These are phyloP conservation scores for Oreortyx pictus DNA, from an alignment of 2,797 vertebrate genomes.

Conservation along the genomic window DNA sequence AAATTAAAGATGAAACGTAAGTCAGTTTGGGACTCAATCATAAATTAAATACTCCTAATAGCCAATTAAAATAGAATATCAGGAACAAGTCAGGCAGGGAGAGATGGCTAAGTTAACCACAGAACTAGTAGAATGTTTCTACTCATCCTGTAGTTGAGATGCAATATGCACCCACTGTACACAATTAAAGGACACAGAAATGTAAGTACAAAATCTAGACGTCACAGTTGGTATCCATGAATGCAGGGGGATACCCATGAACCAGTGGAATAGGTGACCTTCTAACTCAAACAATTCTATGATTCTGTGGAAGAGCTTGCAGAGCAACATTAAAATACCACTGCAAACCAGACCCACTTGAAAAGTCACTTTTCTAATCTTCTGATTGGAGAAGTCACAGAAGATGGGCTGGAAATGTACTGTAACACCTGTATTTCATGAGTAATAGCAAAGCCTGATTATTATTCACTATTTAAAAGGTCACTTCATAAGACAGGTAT, in stretches of 20 bases:
- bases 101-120: not conserved
- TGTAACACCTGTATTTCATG: not conserved
- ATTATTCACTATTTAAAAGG: not conserved
- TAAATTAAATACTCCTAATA: conserved; percentile 24
- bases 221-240: not conserved
- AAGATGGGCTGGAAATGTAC: not conserved
- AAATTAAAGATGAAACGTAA: conserved; percentile 27
- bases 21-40: conserved; percentile 4
- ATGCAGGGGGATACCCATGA: not conserved
- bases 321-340: not conserved
- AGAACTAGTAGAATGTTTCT: not conserved
- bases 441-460: not conserved
- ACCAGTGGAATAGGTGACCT: not conserved
- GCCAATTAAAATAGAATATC: conserved; percentile 37
- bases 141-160: not conserved
- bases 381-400: not conserved
- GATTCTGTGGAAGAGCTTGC: not conserved
- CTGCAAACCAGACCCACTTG: not conserved
- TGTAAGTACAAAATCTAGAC: not conserved
- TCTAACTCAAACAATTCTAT: not conserved
- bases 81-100: conserved; percentile 8
- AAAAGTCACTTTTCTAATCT: not conserved
- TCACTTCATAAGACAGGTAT: not conserved
- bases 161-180: not conserved
- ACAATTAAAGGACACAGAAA: not conserved